These are phyloP conservation scores for Eubasilissa splendida DNA, from an alignment of 2,888 invertebrate genomes.

Conservation along the genomic window DNA sequence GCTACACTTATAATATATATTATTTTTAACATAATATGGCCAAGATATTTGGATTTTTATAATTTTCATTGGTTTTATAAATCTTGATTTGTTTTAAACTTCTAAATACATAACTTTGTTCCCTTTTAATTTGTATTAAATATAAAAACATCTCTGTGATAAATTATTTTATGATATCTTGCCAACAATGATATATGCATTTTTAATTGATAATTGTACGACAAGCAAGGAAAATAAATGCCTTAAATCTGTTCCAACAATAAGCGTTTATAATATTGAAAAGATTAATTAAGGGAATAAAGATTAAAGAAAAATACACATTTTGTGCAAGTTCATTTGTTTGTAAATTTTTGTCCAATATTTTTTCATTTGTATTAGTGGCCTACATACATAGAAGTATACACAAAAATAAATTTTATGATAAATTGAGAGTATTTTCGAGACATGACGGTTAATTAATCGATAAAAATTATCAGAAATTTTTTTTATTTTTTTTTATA, in stretches of 20 bases:
- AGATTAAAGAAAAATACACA: too few species aligned
- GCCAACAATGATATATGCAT: not conserved
- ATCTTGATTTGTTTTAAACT: not conserved
- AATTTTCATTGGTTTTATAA: not conserved
- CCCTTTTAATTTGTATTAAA: not conserved
- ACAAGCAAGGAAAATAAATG: not conserved
- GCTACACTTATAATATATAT: not conserved
- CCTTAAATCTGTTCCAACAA: not conserved
- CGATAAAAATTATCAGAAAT: too few species aligned
- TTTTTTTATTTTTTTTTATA: too few species aligned
- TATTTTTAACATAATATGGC: not conserved
- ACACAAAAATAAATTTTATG: too few species aligned
- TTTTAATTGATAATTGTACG: too few species aligned
- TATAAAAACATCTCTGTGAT: not conserved
- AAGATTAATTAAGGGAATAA: not conserved
- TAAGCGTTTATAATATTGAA: not conserved
- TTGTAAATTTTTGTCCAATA: too few species aligned
- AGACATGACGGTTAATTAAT: too few species aligned
- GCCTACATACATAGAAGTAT: too few species aligned
- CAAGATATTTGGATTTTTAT: not conserved
- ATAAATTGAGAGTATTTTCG: too few species aligned
- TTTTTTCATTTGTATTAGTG: too few species aligned
- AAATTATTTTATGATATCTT: slow-evolving; percentile 1
- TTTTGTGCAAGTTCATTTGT: too few species aligned
- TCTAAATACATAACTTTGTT: not conserved